phyloP scores from a whole-genome alignment of 2,113 vertebrate genomes.

The Thalassoma bifasciatum region DNA sequence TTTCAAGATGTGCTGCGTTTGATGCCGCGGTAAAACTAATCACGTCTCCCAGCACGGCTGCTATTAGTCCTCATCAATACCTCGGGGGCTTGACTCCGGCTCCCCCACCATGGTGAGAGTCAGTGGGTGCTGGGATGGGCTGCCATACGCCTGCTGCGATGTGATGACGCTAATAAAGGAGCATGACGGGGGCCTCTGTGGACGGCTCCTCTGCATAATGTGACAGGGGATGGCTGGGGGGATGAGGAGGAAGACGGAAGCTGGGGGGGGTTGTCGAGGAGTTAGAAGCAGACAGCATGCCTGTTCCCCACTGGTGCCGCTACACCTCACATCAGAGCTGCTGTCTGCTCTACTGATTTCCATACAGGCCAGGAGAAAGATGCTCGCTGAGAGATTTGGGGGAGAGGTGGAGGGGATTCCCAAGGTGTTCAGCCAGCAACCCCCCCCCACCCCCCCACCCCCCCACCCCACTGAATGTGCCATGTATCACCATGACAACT shows the following conservation, averaged over 20 bases:
- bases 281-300: constrained; percentile 19
- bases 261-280: neutral
- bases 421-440: constrained; percentile 68
- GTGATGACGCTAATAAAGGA: constrained; percentile 69
- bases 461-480: constrained; percentile 58
- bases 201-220: constrained; percentile 53
- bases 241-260: constrained; percentile 22
- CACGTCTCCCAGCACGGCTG: constrained; percentile 51
- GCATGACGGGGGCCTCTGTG: constrained; percentile 42
- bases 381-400: constrained; percentile 23
- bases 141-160: constrained; percentile 63
- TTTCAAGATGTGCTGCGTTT: neutral
- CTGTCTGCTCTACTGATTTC: constrained; percentile 38
- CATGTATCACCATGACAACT: constrained; percentile 84
- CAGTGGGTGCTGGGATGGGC: constrained; percentile 62
- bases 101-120: constrained; percentile 42
- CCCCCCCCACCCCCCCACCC: constrained; percentile 50
- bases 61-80: constrained; percentile 72
- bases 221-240: constrained; percentile 11
- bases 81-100: constrained; percentile 58
- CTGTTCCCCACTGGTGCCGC: constrained; percentile 40
- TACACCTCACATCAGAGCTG: constrained; percentile 42
- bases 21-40: constrained; percentile 14
- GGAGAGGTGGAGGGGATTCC: constrained; percentile 67
- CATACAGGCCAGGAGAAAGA: constrained; percentile 33